Conservation (phyloP, 2,888 invertebrate genomes). For the Synanthedon tipuliformis region DNA sequence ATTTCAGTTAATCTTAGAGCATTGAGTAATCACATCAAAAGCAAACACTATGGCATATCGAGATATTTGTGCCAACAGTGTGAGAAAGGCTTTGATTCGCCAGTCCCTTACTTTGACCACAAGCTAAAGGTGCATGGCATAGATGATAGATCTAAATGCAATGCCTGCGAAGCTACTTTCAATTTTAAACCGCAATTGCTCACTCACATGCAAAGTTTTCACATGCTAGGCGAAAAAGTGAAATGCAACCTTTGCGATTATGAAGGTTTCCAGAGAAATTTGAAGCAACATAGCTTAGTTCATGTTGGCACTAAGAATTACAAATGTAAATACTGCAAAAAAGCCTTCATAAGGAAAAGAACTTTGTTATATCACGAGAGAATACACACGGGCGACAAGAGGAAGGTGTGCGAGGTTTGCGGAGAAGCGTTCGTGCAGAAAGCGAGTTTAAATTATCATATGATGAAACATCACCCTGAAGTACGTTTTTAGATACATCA, state of each 20-base stretch:
- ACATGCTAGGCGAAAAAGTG: conserved; percentile 16
- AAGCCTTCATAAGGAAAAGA: conserved; percentile 2
- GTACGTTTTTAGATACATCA: not conserved
- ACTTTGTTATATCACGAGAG: conserved; percentile 3
- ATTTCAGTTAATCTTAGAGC: too few relatives aligned
- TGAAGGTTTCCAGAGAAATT: conserved; percentile 16
- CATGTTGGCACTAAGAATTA: not conserved
- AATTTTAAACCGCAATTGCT: conserved; percentile 16
- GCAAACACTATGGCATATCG: too few relatives aligned
- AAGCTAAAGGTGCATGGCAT: too few relatives aligned
- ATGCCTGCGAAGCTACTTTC: not conserved
- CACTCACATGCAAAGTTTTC: conserved; percentile 28
- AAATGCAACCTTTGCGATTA: conserved; percentile 46
- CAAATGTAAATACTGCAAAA: conserved; percentile 6
- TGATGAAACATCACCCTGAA: conserved; percentile 9
- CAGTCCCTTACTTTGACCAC: too few relatives aligned
- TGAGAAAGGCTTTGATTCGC: too few relatives aligned
- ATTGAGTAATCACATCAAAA: too few relatives aligned
- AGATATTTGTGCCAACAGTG: too few relatives aligned
- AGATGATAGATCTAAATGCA: not conserved
- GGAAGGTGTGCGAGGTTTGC: conserved; percentile 7
- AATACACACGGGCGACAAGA: conserved; percentile 8
- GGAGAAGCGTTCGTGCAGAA: conserved; percentile 8
- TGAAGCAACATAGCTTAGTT: too few relatives aligned
- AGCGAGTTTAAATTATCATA: conserved; percentile 10